These are phyloP conservation scores for Labrus mixtus DNA, from an alignment of 2,113 vertebrate genomes.

Conservation along the genomic window DNA sequence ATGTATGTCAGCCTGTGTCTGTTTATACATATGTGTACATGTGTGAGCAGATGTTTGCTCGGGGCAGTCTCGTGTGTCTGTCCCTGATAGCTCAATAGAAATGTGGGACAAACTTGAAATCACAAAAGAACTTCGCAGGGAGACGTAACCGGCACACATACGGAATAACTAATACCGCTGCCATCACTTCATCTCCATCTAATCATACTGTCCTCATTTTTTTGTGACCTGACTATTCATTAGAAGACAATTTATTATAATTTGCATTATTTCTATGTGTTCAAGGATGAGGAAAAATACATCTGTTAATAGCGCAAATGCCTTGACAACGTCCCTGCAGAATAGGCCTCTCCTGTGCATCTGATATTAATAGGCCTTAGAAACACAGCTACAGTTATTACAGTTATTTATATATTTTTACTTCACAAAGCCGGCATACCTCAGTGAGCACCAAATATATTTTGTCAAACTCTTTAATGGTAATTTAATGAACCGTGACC, in stretches of 20 bases:
- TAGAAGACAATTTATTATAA: constrained; percentile 78
- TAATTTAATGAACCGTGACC: constrained; percentile 83
- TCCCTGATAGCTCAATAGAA: constrained; percentile 76
- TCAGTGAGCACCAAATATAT: constrained; percentile 82
- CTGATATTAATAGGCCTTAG: constrained; percentile 75
- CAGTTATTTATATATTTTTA: constrained; percentile 82
- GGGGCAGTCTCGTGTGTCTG: constrained; percentile 74
- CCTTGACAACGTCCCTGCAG: constrained; percentile 72
- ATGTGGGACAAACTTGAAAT: constrained; percentile 76
- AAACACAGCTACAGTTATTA: constrained; percentile 77
- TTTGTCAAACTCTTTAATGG: constrained; percentile 81
- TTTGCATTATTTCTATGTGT: constrained; percentile 77
- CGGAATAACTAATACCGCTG: constrained; percentile 62
- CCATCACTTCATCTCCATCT: constrained; percentile 64
- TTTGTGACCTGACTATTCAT: constrained; percentile 72
- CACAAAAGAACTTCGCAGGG: constrained; percentile 77
- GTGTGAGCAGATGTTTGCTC: constrained; percentile 84
- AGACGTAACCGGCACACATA: constrained; percentile 59
- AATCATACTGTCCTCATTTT: constrained; percentile 51
- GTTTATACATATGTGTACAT: constrained; percentile 79
- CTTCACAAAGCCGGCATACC: constrained; percentile 77
- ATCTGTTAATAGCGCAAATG: constrained; percentile 76
- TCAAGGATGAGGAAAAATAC: constrained; percentile 81
- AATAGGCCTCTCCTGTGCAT: constrained; percentile 63
- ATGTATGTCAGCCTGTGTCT: constrained; percentile 69